Evolutionary conservation across 1,140 invertebrate species (phyloP), one percentile per base, ranked within the genome.

Genomic region (Rhizoglyphus robini): DNA sequence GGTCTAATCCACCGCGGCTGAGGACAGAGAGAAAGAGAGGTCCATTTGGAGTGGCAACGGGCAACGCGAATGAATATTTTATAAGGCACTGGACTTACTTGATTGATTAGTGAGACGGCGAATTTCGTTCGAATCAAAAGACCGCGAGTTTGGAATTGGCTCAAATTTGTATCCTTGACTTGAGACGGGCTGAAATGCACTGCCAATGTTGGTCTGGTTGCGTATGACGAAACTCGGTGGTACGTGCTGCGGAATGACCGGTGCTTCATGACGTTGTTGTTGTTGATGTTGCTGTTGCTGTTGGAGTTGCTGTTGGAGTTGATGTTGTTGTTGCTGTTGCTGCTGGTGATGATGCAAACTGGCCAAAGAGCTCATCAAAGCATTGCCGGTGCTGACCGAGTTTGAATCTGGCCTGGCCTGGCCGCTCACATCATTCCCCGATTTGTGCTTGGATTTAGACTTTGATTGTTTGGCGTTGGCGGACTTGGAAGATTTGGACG

Each of bases 221-320:
- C 58, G 27, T 3, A 60, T 41, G 11, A 60, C n/a, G 36, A 60
- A 60, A 46, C 58, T 60, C 25, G 58, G 58, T 46, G 58, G 58
- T 23, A 60, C 30, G 15, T 20, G 23, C 3, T 11, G 15, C 2
- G 23, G 23, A 27, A 25, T 51, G 4, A 20, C 2, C 23, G 4
- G 23, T 51, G 15, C 8, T 34, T 30, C 13, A 4, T 41, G 29
- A 15, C 36, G 58, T 11, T 41, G 58, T 27, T 60, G 58, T 32
- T 41, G 58, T 23, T 51, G 48, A 23, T 51, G 48, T 11, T 49
- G 47, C n/a, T 49, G 47, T 13, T 51, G 48, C 23, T 20, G 23
- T 27, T 51, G 48, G 23, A 11, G 48, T 51, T 13, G 58, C 27
- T 60, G 58, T 32, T 60, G 58, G 2, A 23, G 15, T 46, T 3